Conservation (phyloP, 2,797 vertebrate genomes). For the Rhinoraja longicauda region DNA sequence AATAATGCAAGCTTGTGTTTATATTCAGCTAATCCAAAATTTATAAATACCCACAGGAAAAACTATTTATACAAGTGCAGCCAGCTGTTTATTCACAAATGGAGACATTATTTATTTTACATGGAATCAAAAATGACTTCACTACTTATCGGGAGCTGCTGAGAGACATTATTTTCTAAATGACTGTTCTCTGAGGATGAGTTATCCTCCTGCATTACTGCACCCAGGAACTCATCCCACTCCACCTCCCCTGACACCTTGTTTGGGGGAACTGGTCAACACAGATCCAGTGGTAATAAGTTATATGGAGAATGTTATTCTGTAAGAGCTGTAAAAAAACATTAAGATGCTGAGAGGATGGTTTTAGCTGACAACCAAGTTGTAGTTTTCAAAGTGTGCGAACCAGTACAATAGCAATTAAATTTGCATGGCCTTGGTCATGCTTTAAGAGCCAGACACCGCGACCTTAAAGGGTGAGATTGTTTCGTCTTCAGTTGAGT, state of each 20-base stretch:
- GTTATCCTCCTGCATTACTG: background rate
- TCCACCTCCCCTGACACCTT: background rate
- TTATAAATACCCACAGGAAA: background rate
- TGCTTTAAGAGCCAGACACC: background rate
- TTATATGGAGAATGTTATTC: background rate
- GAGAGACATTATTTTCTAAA: no score
- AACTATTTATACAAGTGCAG: background rate
- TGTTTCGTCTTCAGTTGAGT: no score
- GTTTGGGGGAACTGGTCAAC: background rate
- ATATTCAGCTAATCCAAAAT: background rate
- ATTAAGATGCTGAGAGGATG: background rate
- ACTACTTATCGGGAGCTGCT: background rate
- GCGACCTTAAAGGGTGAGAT: background rate
- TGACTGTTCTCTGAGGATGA: no score
- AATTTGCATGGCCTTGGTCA: background rate
- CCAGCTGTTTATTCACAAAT: background rate
- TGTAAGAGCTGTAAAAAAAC: background rate
- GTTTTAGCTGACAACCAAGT: background rate
- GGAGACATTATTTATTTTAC: constrained; percentile 8
- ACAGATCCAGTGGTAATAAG: background rate
- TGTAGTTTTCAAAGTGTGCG: background rate
- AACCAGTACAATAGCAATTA: background rate
- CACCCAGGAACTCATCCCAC: background rate
- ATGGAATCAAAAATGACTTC: background rate
- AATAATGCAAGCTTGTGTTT: background rate